phyloP scores from a whole-genome alignment of 2,888 invertebrate genomes.

The Nemotelus pantherinus region DNA sequence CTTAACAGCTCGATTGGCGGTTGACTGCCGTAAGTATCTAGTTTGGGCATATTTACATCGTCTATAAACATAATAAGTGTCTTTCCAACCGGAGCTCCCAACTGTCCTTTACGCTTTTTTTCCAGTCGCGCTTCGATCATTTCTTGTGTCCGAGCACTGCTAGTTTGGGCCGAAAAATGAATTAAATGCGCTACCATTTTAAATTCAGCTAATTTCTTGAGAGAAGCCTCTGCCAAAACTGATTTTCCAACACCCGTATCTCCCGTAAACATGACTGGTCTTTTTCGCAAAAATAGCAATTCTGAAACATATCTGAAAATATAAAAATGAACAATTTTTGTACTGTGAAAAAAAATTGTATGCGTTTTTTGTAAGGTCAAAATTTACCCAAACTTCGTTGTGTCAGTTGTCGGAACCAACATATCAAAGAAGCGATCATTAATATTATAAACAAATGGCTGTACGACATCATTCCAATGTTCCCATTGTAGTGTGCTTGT shows the following conservation, averaged over 20 bases:
- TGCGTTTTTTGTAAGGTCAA: background rate
- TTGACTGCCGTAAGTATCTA: slow-evolving; percentile 89
- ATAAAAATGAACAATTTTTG: background rate
- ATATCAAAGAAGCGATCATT: slow-evolving; percentile 86
- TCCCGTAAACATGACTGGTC: slow-evolving; percentile 90
- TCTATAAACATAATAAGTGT: slow-evolving; percentile 87
- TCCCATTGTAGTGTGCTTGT: slow-evolving; percentile 76
- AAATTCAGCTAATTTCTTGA: slow-evolving; percentile 72
- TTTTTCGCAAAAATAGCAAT: slow-evolving; percentile 75
- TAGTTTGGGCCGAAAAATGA: slow-evolving; percentile 93
- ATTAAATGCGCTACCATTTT: slow-evolving; percentile 79
- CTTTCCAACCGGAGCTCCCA: slow-evolving; percentile 86
- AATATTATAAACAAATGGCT: slow-evolving; percentile 76
- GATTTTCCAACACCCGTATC: slow-evolving; percentile 92
- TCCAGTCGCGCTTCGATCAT: slow-evolving; percentile 88
- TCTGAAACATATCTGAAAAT: slow-evolving; percentile 64
- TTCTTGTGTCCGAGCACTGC: slow-evolving; percentile 80
- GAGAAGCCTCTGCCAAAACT: slow-evolving; percentile 79
- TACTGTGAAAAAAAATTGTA: background rate
- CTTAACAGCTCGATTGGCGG: slow-evolving; percentile 89
- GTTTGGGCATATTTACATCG: slow-evolving; percentile 91
- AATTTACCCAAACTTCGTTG: slow-evolving; percentile 80
- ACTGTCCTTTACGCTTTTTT: slow-evolving; percentile 78
- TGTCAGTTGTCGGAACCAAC: slow-evolving; percentile 90
- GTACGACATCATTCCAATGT: slow-evolving; percentile 81